Conservation (phyloP, 1,140 invertebrate genomes). For the Hylyphantes graminicola region DNA sequence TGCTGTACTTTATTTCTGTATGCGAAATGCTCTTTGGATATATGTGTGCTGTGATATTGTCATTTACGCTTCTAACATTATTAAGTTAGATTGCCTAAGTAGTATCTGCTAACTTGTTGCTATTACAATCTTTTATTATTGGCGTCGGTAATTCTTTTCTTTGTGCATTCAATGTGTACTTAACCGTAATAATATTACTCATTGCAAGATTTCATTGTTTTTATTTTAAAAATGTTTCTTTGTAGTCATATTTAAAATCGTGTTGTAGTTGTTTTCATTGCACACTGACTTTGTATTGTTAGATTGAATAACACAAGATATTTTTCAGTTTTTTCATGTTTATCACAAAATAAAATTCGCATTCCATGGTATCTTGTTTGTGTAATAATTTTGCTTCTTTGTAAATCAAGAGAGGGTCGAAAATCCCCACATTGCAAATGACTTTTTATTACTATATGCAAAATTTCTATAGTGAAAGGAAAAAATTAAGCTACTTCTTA, state of each 20-base stretch:
- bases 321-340: constrained; percentile 15
- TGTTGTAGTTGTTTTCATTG: background rate
- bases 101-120: background rate
- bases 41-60: constrained; percentile 22
- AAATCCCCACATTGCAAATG: too few relatives aligned
- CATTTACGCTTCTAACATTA: background rate
- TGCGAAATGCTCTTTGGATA: background rate
- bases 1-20: background rate
- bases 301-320: background rate
- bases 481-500: too few relatives aligned
- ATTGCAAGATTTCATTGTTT: constrained; percentile 6
- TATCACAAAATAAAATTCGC: constrained; percentile 27
- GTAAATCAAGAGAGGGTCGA: too few relatives aligned
- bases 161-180: background rate
- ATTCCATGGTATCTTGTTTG: constrained; percentile 11
- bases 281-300: background rate
- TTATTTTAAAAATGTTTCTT: background rate
- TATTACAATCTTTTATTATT: background rate
- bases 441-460: too few relatives aligned
- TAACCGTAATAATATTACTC: background rate
- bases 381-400: background rate
- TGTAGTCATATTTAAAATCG: background rate
- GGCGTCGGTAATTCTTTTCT: constrained; percentile 6
- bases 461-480: too few relatives aligned
- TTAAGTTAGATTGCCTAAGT: background rate